phyloP scores from a whole-genome alignment of 2,888 invertebrate genomes.

The Melipona bicolor region DNA sequence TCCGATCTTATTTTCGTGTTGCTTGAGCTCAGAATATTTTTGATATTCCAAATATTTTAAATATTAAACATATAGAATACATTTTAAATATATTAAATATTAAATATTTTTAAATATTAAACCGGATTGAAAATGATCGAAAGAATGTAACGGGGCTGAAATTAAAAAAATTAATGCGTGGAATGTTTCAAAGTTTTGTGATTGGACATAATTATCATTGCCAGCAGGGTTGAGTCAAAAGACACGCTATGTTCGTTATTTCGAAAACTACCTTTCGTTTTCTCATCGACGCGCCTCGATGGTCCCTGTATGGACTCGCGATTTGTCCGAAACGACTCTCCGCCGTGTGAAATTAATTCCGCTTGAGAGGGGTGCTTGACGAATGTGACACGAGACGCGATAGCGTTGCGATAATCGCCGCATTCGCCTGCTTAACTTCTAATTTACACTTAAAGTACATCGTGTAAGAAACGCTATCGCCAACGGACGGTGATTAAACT shows the following conservation, averaged over 20 bases:
- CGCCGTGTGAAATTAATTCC: not conserved
- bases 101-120: no score
- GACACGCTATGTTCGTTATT: not conserved
- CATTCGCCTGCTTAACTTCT: conserved; percentile 4
- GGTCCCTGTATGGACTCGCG: not conserved
- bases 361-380: not conserved
- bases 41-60: no score
- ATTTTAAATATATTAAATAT: no score
- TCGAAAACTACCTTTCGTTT: not conserved
- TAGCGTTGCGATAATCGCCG: not conserved
- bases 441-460: conserved; percentile 13
- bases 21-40: no score
- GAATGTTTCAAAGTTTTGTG: not conserved
- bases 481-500: not conserved
- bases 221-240: not conserved
- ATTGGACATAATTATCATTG: not conserved
- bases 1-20: no score
- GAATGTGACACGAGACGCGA: conserved; percentile 14
- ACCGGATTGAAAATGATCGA: no score
- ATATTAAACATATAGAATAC: no score
- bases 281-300: not conserved
- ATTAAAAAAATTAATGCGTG: not conserved
- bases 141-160: no score
- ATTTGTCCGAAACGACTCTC: not conserved
- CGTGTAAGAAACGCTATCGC: conserved; percentile 8